Base-by-base conservation (phyloP, 2,888 invertebrate genomes). In the Lucinisca nassula region DNA sequence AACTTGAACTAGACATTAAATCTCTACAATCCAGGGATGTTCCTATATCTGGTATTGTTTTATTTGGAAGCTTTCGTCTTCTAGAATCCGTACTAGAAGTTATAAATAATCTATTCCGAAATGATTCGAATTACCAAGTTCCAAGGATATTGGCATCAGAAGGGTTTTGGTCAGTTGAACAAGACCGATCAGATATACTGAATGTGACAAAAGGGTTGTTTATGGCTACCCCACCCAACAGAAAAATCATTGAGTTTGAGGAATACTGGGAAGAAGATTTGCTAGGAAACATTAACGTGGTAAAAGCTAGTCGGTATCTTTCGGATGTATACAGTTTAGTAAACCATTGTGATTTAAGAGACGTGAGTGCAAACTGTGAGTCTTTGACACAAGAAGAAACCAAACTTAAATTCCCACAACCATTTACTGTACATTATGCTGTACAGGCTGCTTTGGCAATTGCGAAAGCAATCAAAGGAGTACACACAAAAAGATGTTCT, bases 121-220 rank as follows among this genome's bases (percentile, higher is more conserved):
- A 32, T 35, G 24, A 74, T 17, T 45, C 40, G 14, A 45, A 27
- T 14, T 76, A 49, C n/a, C 17, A n/a, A 14, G 55, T 55, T 40
- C 76, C 76, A 21, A 45, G 27, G 14, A 76, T 76, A 1, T 37
- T 76, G 30, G 24, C 37, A 1, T 51, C 55, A 32, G 76, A 76
- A 32, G 76, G 51, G 0, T 51, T 21, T 76, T 35, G 37, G 35
- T 76, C 45, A 4, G 45, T 55, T 4, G 76, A 55, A 51, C 12
- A n/a, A n/a, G 37, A 14, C 1, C 24, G 45, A 6, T 49, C 30
- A 6, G 35, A 55, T 3, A 4, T 51, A 30, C n/a, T 30, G 1
- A 76, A 76, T 76, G n/a, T 55, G 0, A 76, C 76, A 4, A 76
- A 55, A 32, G 76, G 76, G 21, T 12, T 51, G 32, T 76, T 40